These are phyloP conservation scores for Myotis daubentonii DNA, from an alignment of 2,797 vertebrate genomes.

Conservation along the genomic window DNA sequence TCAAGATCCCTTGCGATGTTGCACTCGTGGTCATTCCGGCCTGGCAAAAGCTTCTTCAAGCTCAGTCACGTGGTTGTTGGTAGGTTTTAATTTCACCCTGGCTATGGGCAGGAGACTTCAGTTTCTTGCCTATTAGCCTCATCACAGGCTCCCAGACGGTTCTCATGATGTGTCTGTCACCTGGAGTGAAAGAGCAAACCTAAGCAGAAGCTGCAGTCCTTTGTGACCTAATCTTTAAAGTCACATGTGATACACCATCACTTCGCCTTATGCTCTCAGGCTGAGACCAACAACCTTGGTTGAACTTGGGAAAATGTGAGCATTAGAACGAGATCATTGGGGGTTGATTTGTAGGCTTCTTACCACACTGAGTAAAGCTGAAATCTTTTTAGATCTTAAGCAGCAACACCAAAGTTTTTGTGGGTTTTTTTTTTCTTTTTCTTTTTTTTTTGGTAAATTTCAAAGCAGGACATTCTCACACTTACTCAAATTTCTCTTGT, in stretches of 20 bases:
- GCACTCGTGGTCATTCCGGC: not conserved
- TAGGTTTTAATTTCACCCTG: not conserved
- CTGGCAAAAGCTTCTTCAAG: not conserved
- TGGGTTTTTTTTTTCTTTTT: no score
- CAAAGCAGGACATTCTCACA: not conserved
- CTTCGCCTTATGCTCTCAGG: not conserved
- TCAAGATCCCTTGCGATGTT: not conserved
- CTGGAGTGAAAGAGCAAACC: no score
- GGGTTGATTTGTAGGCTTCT: not conserved
- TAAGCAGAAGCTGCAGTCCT: not conserved
- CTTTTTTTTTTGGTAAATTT: not conserved
- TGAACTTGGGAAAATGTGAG: not conserved
- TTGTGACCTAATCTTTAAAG: not conserved
- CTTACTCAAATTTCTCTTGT: not conserved
- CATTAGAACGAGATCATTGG: not conserved
- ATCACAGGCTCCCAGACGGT: no score
- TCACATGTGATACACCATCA: no score
- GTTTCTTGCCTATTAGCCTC: not conserved
- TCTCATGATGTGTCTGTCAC: not conserved
- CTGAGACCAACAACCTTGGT: not conserved
- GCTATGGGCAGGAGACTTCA: not conserved
- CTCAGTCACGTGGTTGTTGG: not conserved
- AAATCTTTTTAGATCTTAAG: not conserved
- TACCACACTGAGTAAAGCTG: not conserved
- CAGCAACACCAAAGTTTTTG: not conserved